phyloP scores from a whole-genome alignment of 2,113 vertebrate species.

The Edolisoma coerulescens region DNA sequence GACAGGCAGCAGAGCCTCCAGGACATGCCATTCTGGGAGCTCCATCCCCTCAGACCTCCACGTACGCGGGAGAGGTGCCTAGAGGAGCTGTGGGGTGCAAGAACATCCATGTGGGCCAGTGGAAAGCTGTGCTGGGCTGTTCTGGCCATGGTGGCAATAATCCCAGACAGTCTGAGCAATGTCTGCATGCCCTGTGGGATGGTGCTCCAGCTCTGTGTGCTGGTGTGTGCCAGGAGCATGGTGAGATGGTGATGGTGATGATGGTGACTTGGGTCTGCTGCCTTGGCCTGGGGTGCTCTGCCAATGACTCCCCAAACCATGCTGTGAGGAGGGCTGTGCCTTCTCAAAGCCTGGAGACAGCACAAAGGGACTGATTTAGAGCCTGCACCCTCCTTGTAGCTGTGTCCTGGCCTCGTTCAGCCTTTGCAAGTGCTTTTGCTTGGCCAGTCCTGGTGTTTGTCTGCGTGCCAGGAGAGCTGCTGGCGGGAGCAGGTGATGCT shows the following conservation, averaged over 20 bases:
- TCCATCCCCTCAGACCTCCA: not conserved
- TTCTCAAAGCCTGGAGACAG: not conserved
- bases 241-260: not conserved
- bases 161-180: not conserved
- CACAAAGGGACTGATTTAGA: not conserved
- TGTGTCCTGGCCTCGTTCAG: not conserved
- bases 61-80: fast-evolving
- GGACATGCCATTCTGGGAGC: not conserved
- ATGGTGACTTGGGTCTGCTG: not conserved
- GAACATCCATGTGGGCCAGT: not conserved
- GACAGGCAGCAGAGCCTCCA: fast-evolving
- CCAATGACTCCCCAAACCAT: fast-evolving
- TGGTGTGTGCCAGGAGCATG: fast-evolving
- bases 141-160: not conserved
- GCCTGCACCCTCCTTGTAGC: not conserved
- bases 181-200: fast-evolving
- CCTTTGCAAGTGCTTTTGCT: not conserved
- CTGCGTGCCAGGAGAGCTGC: not conserved
- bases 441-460: fast-evolving
- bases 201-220: not conserved
- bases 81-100: not conserved
- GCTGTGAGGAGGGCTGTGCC: not conserved
- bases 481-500: not conserved
- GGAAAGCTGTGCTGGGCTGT: not conserved
- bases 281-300: not conserved